phyloP scores from a whole-genome alignment of 2,888 invertebrate genomes.

The Cheiracanthium punctorium region DNA sequence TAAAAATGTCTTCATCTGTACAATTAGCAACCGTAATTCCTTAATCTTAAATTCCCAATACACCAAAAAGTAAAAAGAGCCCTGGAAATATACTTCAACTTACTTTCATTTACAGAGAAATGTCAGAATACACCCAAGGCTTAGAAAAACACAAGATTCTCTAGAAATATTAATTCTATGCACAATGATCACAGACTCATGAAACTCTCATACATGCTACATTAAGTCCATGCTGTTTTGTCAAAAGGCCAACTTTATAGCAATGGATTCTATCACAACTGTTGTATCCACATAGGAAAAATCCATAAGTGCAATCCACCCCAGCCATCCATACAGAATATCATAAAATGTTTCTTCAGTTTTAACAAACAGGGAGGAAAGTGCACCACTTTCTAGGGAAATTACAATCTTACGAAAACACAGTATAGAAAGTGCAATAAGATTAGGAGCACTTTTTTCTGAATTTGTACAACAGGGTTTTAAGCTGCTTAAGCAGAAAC shows the following conservation, averaged over 20 bases:
- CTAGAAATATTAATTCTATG: slow-evolving; percentile 69
- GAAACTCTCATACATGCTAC: slow-evolving; percentile 67
- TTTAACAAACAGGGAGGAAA: slow-evolving; percentile 11
- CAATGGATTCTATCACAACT: slow-evolving; percentile 69
- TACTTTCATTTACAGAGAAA: slow-evolving; percentile 44
- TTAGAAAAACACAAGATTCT: slow-evolving; percentile 62
- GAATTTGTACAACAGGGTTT: not conserved
- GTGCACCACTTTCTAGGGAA: slow-evolving; percentile 8
- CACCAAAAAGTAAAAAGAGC: slow-evolving; percentile 19
- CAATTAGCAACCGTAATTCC: slow-evolving; percentile 10
- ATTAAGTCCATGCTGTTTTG: slow-evolving; percentile 69
- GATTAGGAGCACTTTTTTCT: slow-evolving; percentile 3
- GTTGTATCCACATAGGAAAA: slow-evolving; percentile 65
- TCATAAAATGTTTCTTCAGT: slow-evolving; percentile 2
- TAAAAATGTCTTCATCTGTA: not conserved
- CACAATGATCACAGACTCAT: slow-evolving; percentile 70
- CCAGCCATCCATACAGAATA: slow-evolving; percentile 50
- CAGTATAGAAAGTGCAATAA: slow-evolving; percentile 1
- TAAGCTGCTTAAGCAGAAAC: not conserved
- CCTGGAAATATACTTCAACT: slow-evolving; percentile 23
- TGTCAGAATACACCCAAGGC: slow-evolving; percentile 48
- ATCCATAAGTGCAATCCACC: slow-evolving; percentile 62
- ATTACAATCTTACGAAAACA: not conserved
- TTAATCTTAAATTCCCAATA: slow-evolving; percentile 16
- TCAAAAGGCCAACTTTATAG: slow-evolving; percentile 67